Base-by-base conservation (phyloP, 2,113 vertebrate genomes). In the Orcinus orca region DNA sequence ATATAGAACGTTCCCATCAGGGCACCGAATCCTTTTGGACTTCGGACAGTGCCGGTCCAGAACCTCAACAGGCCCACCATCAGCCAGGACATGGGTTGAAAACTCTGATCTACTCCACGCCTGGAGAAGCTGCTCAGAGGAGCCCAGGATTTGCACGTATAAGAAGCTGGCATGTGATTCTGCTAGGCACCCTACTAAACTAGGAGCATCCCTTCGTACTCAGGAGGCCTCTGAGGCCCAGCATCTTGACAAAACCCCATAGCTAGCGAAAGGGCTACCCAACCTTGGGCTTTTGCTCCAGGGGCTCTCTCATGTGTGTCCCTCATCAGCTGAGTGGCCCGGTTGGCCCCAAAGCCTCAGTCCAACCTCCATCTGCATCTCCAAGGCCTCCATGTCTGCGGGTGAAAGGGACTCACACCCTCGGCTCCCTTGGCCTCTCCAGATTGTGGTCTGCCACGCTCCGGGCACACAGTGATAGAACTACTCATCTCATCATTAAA, bases 1-100 rank as follows among this genome's bases (percentile, higher is more conserved):
- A 10, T 0, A 0, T 0, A 8, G 77, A 5, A 11, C 0, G 0
- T 5, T 11, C 2, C 6, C 26, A 0, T 0, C 3, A 1, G 13
- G 0, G 4, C 3, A 4, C 33, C 0, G 50, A 8, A 6, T 3
- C 36, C 62, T 11, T 0, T 0, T 3, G 29, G 33, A 17, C 38
- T 5, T 1, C 0, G 15, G 68, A 25, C 47, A 8, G 60, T 0
- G 0, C 11, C 0, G 3, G 6, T 33, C 60, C 55, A 12, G 38
- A 53, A 23, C 10, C 3, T 2, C 14, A 0, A 6, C 12, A 2
- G 76, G 33, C 79, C 79, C 62, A 1, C 31, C 0, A 0, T 41
- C 70, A 18, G 53, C 63, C 0, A 2, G 58, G 47, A 29, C 9
- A 5, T 14, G 4, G 60, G 73, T 3, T 18, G 18, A 31, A 44